Base-by-base conservation (phyloP, 1,140 invertebrate species). In the Lasioglossum albipes region DNA sequence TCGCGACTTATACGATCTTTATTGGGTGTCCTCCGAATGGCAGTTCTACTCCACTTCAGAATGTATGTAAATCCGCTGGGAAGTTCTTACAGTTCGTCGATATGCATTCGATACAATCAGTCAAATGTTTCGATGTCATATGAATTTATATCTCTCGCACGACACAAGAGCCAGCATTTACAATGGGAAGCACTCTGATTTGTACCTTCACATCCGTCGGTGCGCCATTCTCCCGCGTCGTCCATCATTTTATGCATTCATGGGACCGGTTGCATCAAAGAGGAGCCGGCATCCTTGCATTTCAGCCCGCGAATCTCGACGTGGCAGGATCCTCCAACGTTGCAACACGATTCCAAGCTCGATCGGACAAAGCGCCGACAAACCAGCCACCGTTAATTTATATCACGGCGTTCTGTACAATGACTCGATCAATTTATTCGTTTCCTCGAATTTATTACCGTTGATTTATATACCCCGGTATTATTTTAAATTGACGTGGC, bases 381-480 rank as follows among this genome's bases (percentile, higher is more conserved):
- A 49, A 12, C 9, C 10, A 22, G 22, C 27, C 52, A 22, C 10
- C 75, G 65, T 59, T 77, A 77, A 77, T 77, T 77, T 77, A 77
- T 77, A 49, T 42, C 22, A 10, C 12, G 45, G 45, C 45, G 12
- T 49, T n/a, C n/a, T 2, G 22, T 9, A 27, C 66, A 70, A 77
- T 77, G 69, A 77, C 75, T 59, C 75, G 65, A 77, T 70, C 65
- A 77, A 70, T 69, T 77, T 69, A 69, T 61, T 70, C 75, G 36
- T 77, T 77, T 69, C 75, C n/a, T 4, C 10, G 74, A 41, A 77
- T 61, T 22, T 41, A 31, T 45, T 69, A 31, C 27, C 66, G 22
- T 6, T 67, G 75, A 70, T 69, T 77, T 77, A 77, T 67, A 10
- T 12, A 6, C 1, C 6, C 6, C 12, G 45, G 45, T 45, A 68